Evolutionary conservation across 2,888 invertebrate genomes (phyloP), one percentile per base, ranked within the genome.

Genomic region (Spodoptera picta): DNA sequence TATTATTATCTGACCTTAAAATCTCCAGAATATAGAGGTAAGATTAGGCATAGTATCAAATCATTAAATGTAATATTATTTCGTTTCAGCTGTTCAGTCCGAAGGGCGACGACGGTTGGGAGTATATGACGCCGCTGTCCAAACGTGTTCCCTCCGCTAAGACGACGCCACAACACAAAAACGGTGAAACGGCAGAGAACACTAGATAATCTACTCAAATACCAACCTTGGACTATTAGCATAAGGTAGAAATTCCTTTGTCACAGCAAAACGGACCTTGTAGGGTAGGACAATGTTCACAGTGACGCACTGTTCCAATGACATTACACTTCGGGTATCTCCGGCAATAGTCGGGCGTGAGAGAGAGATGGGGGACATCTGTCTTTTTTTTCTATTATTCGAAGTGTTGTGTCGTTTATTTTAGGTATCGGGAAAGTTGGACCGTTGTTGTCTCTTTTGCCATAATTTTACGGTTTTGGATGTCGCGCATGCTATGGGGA

Each of bases 81-180:
- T 53, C 23, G 41, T 89, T 88, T 3, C 93, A 97, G 97, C 83
- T 96, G 57, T 97, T 97, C 92, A 96, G 95, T 81, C 96, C 96
- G 9, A 97, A 96, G 82, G 88, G 90, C 60, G 97, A 97, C 50
- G 96, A 95, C 42, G 95, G 94, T 0, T 96, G 96, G 96, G 92
- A 95, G 65, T 96, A 95, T 87, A 91, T 88, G 71, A 83, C 87
- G 24, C 95, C 96, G 4, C 92, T 96, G 43, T 91, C 85, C 69
- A 94, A 92, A 69, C 94, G 96, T 7, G 50, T 83, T 47, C 84
- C 78, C 51, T 45, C 72, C 23, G 2, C 72, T 3, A 83, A 81
- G 53, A 66, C 77, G 23, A 82, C 90, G 45, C 87, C 90, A 6
- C 87, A 85, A 66, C 86, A 86, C 73, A 88, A 85, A 61, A 59